Conservation (phyloP, 1,140 invertebrate species). For the Aphis craccivora region DNA sequence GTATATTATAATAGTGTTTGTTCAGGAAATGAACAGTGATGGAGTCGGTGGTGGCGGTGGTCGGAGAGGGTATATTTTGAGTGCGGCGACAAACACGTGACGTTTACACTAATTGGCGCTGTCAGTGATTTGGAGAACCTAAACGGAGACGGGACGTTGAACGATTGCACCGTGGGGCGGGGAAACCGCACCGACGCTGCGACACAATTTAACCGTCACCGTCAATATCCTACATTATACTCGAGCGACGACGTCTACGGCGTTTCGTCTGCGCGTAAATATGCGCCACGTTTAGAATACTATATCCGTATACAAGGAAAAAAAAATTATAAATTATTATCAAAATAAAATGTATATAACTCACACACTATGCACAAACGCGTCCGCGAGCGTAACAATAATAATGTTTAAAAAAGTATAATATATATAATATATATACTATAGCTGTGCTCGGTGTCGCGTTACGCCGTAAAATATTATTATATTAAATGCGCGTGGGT, state of each 20-base stretch:
- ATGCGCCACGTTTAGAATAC: background rate
- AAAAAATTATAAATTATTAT: background rate
- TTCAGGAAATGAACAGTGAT: slow-evolving; percentile 26
- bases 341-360: background rate
- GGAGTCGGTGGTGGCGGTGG: background rate
- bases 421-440: too few species aligned
- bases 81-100: slow-evolving; percentile 26
- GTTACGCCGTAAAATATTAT: background rate
- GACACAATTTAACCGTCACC: background rate
- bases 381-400: background rate
- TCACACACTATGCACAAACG: background rate
- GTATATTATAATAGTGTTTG: slow-evolving; percentile 19
- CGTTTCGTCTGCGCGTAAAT: background rate
- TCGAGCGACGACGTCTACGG: background rate
- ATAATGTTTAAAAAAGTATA: background rate
- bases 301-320: background rate
- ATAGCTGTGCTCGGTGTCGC: background rate
- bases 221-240: background rate
- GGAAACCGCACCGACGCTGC: background rate
- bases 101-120: slow-evolving; percentile 57
- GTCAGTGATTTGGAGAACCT: slow-evolving; percentile 53
- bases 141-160: slow-evolving; percentile 38
- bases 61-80: background rate
- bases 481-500: too few species aligned
- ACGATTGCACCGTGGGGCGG: background rate